Evolutionary conservation across 2,888 invertebrate species (phyloP).

Genomic region (Dolichopus griseipennis): DNA sequence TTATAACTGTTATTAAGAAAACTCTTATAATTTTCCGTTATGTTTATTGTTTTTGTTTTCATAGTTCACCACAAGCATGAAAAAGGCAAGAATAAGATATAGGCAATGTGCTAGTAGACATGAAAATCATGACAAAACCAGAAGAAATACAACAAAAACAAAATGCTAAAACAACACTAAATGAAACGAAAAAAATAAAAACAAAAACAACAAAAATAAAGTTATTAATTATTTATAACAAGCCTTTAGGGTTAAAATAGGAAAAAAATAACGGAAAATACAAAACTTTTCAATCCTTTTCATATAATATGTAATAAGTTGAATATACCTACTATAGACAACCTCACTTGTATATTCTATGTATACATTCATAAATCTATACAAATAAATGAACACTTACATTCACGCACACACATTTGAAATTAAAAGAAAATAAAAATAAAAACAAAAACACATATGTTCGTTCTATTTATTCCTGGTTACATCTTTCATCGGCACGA

Average conservation of each 20-base stretch:
- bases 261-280: background rate
- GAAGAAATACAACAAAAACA: too few relatives aligned
- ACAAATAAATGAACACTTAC: background rate
- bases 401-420: too few relatives aligned
- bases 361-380: background rate
- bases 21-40: too few relatives aligned
- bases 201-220: background rate
- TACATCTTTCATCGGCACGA: too few relatives aligned
- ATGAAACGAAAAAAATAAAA: background rate
- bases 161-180: background rate
- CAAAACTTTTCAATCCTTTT: background rate
- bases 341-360: background rate
- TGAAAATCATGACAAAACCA: too few relatives aligned
- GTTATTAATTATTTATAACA: slow-evolving; percentile 4
- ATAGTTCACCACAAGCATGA: too few relatives aligned
- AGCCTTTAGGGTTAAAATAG: background rate
- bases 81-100: too few relatives aligned
- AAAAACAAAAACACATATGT: background rate
- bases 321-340: background rate
- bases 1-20: too few relatives aligned
- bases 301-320: too few relatives aligned
- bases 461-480: background rate
- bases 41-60: too few relatives aligned
- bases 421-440: background rate
- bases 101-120: too few relatives aligned